These are phyloP conservation scores for Girardinichthys multiradiatus DNA, from an alignment of 2,113 vertebrate genomes.

Conservation along the genomic window DNA sequence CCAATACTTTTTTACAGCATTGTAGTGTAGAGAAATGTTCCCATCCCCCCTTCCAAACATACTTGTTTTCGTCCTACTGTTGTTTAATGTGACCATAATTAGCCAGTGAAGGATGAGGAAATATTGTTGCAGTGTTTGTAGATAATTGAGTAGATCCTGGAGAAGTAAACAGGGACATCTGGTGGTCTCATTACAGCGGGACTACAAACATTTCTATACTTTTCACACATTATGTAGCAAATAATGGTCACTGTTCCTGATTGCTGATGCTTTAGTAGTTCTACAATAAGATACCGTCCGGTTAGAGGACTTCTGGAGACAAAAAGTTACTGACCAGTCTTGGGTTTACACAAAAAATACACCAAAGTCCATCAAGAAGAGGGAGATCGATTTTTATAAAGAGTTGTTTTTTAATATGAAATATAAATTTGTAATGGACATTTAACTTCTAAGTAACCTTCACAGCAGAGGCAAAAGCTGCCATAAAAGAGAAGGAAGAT, in stretches of 20 bases:
- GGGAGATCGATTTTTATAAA: constrained; percentile 5
- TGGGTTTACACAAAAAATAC: constrained; percentile 22
- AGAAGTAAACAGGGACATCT: constrained; percentile 40
- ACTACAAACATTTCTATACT: background rate
- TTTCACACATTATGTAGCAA: background rate
- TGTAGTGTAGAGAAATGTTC: no score
- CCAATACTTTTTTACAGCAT: no score
- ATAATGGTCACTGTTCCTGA: background rate
- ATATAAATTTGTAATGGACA: constrained; percentile 24
- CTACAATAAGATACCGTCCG: background rate
- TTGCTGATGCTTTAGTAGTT: background rate
- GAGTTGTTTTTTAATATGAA: constrained; percentile 24
- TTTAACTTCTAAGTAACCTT: constrained; percentile 30
- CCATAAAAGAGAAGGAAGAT: constrained; percentile 7
- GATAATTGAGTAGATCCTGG: no score
- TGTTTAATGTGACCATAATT: background rate
- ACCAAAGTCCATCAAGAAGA: background rate
- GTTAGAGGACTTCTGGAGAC: constrained; percentile 4
- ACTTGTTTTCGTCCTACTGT: background rate
- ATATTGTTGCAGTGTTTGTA: background rate
- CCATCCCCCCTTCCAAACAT: no score
- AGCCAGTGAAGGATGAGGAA: background rate
- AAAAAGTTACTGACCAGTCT: constrained; percentile 13
- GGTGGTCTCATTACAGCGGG: constrained; percentile 17
- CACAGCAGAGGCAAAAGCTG: constrained; percentile 6